Evolutionary conservation across 92 coral and sea anemone genomes (phyloP).

Genomic region (Siderastrea siderea): DNA sequence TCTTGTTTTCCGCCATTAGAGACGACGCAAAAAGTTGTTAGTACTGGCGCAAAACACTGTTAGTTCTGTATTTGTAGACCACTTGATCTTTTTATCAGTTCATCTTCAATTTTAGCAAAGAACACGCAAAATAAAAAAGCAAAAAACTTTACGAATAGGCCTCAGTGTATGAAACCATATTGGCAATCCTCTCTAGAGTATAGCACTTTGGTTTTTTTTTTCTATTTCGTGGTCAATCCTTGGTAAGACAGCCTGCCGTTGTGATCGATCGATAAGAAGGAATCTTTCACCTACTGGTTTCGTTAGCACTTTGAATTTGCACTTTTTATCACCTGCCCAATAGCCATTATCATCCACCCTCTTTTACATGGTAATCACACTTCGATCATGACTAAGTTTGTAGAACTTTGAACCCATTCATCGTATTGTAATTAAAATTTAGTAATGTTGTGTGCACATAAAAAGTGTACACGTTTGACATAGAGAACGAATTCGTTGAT

Average conservation of each 20-base stretch:
- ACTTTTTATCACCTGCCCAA: conserved; percentile 9
- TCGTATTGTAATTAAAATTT: neutral
- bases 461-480: too few relatives aligned
- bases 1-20: neutral
- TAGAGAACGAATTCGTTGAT: too few relatives aligned
- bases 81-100: neutral
- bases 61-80: neutral
- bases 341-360: neutral
- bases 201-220: too few relatives aligned
- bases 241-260: too few relatives aligned
- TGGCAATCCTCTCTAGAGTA: neutral
- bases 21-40: neutral
- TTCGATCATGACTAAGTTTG: neutral
- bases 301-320: neutral
- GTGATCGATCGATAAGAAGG: neutral
- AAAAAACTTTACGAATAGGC: neutral
- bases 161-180: neutral
- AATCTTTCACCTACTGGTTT: neutral
- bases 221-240: too few relatives aligned
- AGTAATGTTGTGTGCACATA: neutral
- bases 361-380: neutral
- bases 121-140: neutral
- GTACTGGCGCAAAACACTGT: neutral
- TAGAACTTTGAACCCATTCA: neutral
- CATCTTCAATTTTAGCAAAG: neutral